Base-by-base conservation (phyloP, 2,888 invertebrate genomes). In the Rosalia funebris region DNA sequence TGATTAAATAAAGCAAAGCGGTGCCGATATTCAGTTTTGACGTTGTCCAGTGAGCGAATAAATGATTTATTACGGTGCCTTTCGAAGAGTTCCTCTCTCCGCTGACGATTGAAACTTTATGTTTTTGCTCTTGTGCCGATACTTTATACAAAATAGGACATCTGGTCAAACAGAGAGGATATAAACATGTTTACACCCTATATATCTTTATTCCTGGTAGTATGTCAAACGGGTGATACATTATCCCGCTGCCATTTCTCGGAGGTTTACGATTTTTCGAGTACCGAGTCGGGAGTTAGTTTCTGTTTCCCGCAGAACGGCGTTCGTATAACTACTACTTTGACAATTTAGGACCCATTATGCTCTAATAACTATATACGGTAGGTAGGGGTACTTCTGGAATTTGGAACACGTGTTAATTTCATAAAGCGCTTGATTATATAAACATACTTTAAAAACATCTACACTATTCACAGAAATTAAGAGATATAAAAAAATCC, bases 141-240 rank as follows among this genome's bases (percentile, higher is more conserved):
- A 25, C 25, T 25, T 25, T 25, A 25, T 25, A 25, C 25, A 25
- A 39, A 39, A 5, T 39, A 14, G 39, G 39, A 39, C 39, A 39
- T 14, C 39, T 39, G 39, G 39, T 39, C 39, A 39, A 39, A 12
- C 12, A 1, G 15, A 39, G 44, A 42, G 20, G 15, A 34, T 32
- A 57, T 48, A 48, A 57, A 57, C 47, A 32, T 57, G 57, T 57
- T 57, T 57, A 46, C 48, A 44, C 57, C 42, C 48, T 44, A 41
- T 48, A 48, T 48, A 57, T 57, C 57, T 57, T 25, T 25, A 25
- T 25, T 25, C 25, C 25, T 25, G 9, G 25, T 9, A 3, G 25
- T 5, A 9, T 25, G 25, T 25, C 25, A 25, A 25, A 25, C 25
- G n/a, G 25, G 25, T 25, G 25, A 25, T 25, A 25, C 9, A 25